A percentile compares a stretch with the other conserved stretches of the same genome.
Evolutionary conservation across 2,888 invertebrate genomes (phyloP).

Genomic region (Drosophila anomelani): DNA sequence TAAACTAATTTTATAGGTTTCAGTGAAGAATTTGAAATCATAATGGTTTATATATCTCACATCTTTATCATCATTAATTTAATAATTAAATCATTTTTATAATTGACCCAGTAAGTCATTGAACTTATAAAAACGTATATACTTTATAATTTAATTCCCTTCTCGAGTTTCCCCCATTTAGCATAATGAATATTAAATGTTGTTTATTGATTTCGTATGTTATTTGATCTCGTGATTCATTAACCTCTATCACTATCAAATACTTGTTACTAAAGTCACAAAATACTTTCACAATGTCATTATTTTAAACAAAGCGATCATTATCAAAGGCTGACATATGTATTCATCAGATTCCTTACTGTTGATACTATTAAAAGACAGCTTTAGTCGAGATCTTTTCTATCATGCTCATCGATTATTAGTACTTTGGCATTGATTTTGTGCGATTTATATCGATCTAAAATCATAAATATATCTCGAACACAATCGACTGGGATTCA

Average conservation of each 20-base stretch:
- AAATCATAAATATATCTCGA: not conserved
- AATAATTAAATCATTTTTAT: not conserved
- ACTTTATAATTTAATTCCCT: not conserved
- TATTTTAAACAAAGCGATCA: not conserved
- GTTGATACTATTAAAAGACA: no score
- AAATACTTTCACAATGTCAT: not conserved
- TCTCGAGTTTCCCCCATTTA: not conserved
- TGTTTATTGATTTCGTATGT: no score
- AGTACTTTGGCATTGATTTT: not conserved
- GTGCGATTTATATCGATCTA: conserved; percentile 9
- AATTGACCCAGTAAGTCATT: not conserved
- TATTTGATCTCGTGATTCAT: conserved; percentile 10
- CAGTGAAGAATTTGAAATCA: no score
- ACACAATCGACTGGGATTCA: conserved; percentile 4
- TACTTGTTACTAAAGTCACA: not conserved
- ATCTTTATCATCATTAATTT: not conserved
- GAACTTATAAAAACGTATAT: not conserved
- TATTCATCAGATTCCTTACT: not conserved
- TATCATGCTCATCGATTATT: no score
- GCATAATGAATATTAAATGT: conserved; percentile 5
- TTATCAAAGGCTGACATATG: not conserved
- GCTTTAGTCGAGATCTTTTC: not conserved
- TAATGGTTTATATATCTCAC: not conserved
- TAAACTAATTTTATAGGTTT: not conserved
- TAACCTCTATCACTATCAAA: not conserved